Evolutionary conservation across 2,113 vertebrate genomes (phyloP), one percentile per base, ranked within the genome.

Genomic region (Serilophus lunatus): DNA sequence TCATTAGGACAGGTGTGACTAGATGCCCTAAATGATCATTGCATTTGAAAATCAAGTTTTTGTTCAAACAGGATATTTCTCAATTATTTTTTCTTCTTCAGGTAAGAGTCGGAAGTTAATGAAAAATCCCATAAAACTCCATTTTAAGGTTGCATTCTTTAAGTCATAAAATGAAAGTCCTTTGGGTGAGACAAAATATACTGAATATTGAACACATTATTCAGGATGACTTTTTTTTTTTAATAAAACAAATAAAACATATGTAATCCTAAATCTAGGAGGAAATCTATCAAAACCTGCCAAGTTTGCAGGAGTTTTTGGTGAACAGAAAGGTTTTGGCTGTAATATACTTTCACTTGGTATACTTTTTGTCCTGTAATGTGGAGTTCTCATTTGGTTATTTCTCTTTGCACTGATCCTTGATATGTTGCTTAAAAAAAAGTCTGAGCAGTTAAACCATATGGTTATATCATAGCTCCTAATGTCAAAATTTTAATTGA

Each of bases 401-500:
- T 90, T 95, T 96, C 54, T 94, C 69, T 84, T 91, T 83, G 63
- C 5, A 0, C 61, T 76, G 86, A 74, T 89, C 82, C 66, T 93
- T 92, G 61, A 88, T 88, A 51, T 26, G 22, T 85, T 77, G 54
- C 18, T 65, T 97, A 47, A 86, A 92, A 86, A 69, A 33, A 44
- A 86, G 44, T 69, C 69, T 40, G n/a, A 93, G 91, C 93, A 96
- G 85, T 76, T 81, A 90, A 80, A 94, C 80, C 71, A 44, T 95
- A 90, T 95, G 87, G 94, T 96, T 97, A 87, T 96, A 78, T 96
- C 96, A 94, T 97, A 90, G 49, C 71, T 94, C 88, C 86, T 93
- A 81, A 94, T 97, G 96, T 97, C 76, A 96, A 94, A 95, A 91
- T 96, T 93, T 84, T 97, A 97, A 98, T 97, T 97, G 97, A 97